Percentiles rank a stretch among this genome's conserved stretches.
These are phyloP conservation scores for Homalodisca vitripennis DNA, from an alignment of 1,140 invertebrate species.

Conservation along the genomic window DNA sequence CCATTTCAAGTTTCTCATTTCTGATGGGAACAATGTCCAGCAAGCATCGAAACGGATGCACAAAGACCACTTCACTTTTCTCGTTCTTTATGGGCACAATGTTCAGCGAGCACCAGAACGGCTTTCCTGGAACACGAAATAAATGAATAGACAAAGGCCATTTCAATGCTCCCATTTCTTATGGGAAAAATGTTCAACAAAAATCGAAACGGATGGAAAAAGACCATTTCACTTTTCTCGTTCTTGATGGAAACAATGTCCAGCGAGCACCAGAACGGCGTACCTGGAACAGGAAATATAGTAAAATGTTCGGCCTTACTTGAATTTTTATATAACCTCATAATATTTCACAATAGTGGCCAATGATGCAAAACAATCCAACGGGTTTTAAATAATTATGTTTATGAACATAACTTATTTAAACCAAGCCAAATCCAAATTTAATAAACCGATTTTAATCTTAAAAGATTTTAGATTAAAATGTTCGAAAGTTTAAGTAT, in stretches of 20 bases:
- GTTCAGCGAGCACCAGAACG: conserved; percentile 95
- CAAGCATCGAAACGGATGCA: conserved; percentile 94
- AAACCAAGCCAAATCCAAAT: no score
- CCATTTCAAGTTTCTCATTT: conserved; percentile 96
- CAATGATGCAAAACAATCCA: no score
- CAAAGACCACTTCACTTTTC: conserved; percentile 94
- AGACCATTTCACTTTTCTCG: conserved; percentile 94
- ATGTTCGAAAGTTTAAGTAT: no score
- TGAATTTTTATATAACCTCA: no score
- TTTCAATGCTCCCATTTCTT: conserved; percentile 97
- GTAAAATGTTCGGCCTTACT: no score
- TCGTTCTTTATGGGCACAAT: conserved; percentile 99
- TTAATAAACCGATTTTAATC: no score
- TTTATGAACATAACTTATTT: no score
- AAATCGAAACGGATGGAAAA: conserved; percentile 95
- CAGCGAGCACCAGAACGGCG: conserved; percentile 92
- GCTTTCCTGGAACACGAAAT: conserved; percentile 73
- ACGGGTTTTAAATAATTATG: no score
- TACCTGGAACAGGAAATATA: conserved; percentile 74
- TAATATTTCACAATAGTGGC: no score
- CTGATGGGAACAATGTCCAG: conserved; percentile 98
- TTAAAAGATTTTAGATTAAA: no score
- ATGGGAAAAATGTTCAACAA: conserved; percentile 96
- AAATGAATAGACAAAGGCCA: conserved; percentile 78
- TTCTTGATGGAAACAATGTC: conserved; percentile 99